Percentiles rank a stretch among this genome's conserved stretches.
Evolutionary conservation across 2,113 vertebrate genomes (phyloP).

Genomic region (Ornithorhynchus anatinus): DNA sequence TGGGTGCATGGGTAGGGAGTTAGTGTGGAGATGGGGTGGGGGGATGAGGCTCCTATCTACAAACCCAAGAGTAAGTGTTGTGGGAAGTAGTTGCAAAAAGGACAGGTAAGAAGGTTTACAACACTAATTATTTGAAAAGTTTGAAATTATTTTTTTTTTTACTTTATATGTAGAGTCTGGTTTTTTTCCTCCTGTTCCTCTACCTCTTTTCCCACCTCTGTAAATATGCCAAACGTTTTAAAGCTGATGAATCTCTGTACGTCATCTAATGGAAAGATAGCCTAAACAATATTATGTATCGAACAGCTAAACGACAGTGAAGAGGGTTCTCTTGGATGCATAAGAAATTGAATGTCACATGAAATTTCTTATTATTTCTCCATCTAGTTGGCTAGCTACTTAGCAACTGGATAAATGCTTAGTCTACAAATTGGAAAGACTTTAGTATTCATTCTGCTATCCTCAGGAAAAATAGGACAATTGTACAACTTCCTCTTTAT

Average conservation of each 20-base stretch:
- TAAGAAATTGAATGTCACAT: not conserved
- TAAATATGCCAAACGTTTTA: conserved; percentile 26
- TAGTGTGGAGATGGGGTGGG: too few relatives aligned
- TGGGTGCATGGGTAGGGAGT: not conserved
- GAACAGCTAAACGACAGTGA: too few relatives aligned
- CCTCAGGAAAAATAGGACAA: conserved; percentile 14
- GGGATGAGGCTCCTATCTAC: not conserved
- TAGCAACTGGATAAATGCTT: not conserved
- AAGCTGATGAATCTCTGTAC: conserved; percentile 3
- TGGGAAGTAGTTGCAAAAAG: not conserved
- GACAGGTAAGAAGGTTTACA: not conserved
- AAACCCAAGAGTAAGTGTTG: not conserved
- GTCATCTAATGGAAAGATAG: not conserved
- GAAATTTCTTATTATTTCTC: not conserved
- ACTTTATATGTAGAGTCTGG: not conserved
- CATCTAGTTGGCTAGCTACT: not conserved
- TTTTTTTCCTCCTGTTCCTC: conserved; percentile 9
- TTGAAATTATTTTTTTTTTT: conserved; percentile 4
- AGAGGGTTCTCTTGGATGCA: not conserved
- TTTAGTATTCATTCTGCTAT: not conserved
- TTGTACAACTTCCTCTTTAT: not conserved
- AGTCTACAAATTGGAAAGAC: not conserved
- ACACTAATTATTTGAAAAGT: conserved; percentile 33
- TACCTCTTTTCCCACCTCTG: not conserved
- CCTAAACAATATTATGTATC: too few relatives aligned